Evolutionary conservation across 2,888 invertebrate species (phyloP).

Genomic region (Formica aserva): DNA sequence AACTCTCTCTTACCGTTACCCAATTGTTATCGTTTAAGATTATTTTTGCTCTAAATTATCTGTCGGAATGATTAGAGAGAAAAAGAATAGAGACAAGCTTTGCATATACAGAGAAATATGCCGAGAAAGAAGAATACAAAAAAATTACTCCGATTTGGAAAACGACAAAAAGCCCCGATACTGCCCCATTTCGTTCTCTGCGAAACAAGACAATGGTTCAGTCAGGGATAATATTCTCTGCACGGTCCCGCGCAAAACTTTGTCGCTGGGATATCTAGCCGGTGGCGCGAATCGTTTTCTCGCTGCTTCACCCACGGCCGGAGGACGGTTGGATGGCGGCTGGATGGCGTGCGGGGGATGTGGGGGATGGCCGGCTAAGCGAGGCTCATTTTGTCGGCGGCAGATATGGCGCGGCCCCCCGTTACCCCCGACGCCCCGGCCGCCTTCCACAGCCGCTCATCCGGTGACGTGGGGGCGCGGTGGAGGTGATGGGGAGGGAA

Average conservation of each 20-base stretch:
- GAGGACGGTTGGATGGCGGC: conserved; percentile 51
- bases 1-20: background rate
- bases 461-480: conserved; percentile 44
- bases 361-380: conserved; percentile 79
- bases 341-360: conserved; percentile 55
- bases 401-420: conserved; percentile 76
- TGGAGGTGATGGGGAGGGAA: conserved; percentile 56
- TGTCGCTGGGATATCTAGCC: conserved; percentile 54
- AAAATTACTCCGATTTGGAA: background rate
- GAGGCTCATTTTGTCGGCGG: conserved; percentile 85
- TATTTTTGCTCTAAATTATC: background rate
- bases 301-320: conserved; percentile 73
- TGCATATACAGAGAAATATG: background rate
- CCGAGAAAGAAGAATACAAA: background rate
- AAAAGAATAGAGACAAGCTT: background rate
- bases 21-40: background rate
- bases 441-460: conserved; percentile 55
- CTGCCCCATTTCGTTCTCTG: conserved; percentile 27
- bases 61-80: background rate
- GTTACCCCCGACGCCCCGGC: conserved; percentile 55
- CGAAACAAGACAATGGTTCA: conserved; percentile 38
- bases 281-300: conserved; percentile 76
- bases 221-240: conserved; percentile 36
- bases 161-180: background rate
- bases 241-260: conserved; percentile 42